Evolutionary conservation across 2,888 invertebrate genomes (phyloP), one percentile per base, ranked within the genome.

Genomic region (Caenorhabditis sinica): DNA sequence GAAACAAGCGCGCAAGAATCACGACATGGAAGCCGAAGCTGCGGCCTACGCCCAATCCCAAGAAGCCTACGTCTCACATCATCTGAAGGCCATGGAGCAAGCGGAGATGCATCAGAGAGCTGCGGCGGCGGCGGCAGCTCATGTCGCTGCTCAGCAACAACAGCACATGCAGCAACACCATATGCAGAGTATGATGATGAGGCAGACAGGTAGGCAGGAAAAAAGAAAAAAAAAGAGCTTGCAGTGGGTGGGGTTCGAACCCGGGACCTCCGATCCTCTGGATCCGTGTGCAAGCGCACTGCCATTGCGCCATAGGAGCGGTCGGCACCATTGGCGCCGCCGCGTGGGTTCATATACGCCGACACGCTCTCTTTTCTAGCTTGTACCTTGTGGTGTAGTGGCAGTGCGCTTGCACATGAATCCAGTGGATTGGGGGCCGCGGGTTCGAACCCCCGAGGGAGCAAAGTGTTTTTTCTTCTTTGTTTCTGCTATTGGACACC

Each of bases 61-160:
- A 45, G 85, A 88, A 74, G 86, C 87, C 0, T 91, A 91, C 75
- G 63, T 91, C 20, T 81, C 87, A 1, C 91, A 91, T 61, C 91
- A 91, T 69, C 74, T 89, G 68, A 88, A 87, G 33, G 91, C 86
- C 1, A 86, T 86, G 76, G 86, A 76, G 33, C 76, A 86, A 49
- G 74, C 75, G 9, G 86, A 86, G 65, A 49, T 72, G 51, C 75
- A 77, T 20, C 82, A 86, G 69, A 61, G 69, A 53, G 75, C 72
- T 5, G 79, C 79, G 11, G 77, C 71, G 4, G 75, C 80, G 4
- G 75, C 75, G 4, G 74, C 71, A 1, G 76, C 81, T 3, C 72
- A 61, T 2, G 58, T 72, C 5, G 76, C 76, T 28, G 77, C 65
- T 30, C 51, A 28, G 8, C 75, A 72, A 20, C 85, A 77, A 13